phyloP scores from a whole-genome alignment of 2,113 vertebrate genomes.

The Sphaerodactylus townsendi region DNA sequence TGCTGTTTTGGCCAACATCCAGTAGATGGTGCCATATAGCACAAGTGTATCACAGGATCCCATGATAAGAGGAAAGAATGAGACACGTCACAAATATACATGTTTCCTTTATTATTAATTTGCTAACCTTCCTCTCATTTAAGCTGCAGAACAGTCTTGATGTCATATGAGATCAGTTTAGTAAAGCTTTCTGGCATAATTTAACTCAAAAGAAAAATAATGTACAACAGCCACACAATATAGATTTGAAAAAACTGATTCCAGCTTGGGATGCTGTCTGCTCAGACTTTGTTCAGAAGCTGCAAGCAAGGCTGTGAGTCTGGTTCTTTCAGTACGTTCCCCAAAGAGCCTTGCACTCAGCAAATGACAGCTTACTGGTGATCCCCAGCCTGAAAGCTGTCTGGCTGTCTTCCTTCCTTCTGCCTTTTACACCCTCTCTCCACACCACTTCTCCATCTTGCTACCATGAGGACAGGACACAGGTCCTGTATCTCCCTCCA shows the following conservation, averaged over 20 bases:
- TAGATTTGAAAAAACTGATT: not conserved
- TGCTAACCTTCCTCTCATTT: not conserved
- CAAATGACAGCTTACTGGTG: no score
- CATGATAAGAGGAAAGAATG: not conserved
- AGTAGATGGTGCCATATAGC: not conserved
- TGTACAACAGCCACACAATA: not conserved
- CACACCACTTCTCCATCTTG: no score
- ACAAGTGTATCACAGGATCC: not conserved
- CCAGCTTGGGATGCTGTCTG: not conserved
- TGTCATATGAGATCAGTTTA: not conserved
- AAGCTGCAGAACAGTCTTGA: no score
- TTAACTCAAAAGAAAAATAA: not conserved
- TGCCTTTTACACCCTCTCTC: no score
- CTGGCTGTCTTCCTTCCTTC: no score
- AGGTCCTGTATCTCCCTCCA: no score
- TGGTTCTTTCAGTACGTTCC: no score
- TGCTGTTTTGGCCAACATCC: not conserved
- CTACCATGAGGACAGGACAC: no score
- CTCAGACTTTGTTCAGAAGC: no score
- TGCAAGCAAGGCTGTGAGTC: no score
- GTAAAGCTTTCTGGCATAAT: not conserved
- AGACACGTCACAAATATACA: not conserved
- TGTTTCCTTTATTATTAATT: not conserved
- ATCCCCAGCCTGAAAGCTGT: no score
- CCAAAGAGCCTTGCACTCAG: no score